Evolutionary conservation across 1,140 invertebrate species (phyloP), one percentile per base, ranked within the genome.

Genomic region (Diorhabda elongata): DNA sequence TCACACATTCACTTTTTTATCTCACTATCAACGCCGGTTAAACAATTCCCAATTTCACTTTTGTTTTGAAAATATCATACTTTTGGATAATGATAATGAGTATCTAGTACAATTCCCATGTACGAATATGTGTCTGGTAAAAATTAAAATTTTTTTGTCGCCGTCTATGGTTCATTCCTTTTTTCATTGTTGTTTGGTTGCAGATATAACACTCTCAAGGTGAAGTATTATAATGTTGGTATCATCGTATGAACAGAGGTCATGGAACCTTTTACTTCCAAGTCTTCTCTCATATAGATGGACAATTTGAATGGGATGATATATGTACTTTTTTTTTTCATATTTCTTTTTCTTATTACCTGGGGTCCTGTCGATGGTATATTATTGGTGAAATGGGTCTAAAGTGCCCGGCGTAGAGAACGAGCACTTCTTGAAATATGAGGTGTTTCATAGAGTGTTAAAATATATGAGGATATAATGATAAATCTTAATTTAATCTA

Each of bases 181-280:
- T 26, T 26, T 60, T 62, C 61, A 58, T 65, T 65, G 64, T 65
- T 65, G 64, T 65, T 58, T 44, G 47, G 26, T 65, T 65, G 64
- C 64, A 65, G 64, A 65, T 65, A 65, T 65, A 65, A 65, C 64
- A 65, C 64, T 58, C 58, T 65, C 64, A 65, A 65, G 64, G 64
- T 65, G 64, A 26, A 65, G 64, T 58, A 52, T 65, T 62, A 58
- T 65, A 65, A 65, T 65, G 64, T 44, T 44, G 42, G 61, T 65
- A 65, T 65, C 64, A 65, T 65, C 64, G 11, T 65, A 65, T 44
- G 61, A 65, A 41, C 64, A 56, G 64, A 43, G 64, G 64, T 65
- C 64, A 65, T 41, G 52, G 64, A 65, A 56, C 64, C 56, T 65
- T 57, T 57, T 65, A 58, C 47, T 57, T 65, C 64, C 47, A 65